Evolutionary conservation across 2,113 vertebrate species (phyloP).

Genomic region (Spheniscus mendiculus): DNA sequence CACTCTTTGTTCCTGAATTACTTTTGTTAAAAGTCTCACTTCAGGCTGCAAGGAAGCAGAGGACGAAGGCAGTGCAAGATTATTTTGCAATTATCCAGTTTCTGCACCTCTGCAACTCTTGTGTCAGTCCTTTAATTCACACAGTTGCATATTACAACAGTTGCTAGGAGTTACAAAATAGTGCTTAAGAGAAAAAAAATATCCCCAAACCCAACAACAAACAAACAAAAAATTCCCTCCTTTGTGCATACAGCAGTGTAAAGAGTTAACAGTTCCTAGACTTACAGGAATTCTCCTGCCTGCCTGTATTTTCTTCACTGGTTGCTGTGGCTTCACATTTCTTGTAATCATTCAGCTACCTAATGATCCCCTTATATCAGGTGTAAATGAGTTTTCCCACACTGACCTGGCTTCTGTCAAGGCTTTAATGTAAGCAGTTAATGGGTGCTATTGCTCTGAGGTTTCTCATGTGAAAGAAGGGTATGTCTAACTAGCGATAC

Average conservation of each 20-base stretch:
- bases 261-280: not conserved
- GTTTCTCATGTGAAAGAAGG: slow-evolving; percentile 44
- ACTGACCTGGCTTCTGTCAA: slow-evolving; percentile 59
- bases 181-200: not conserved
- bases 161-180: not conserved
- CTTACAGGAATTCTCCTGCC: not conserved
- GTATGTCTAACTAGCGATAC: not conserved
- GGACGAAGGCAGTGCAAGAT: not conserved
- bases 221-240: not conserved
- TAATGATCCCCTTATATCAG: slow-evolving; percentile 69
- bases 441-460: slow-evolving; percentile 55
- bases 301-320: not conserved
- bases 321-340: not conserved
- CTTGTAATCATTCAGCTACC: slow-evolving; percentile 52
- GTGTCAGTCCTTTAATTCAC: not conserved
- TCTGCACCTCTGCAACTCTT: not conserved
- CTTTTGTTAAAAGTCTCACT: not conserved
- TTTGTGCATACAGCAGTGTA: not conserved
- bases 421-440: slow-evolving; percentile 64
- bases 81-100: not conserved
- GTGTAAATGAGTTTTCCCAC: slow-evolving; percentile 76
- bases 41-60: not conserved
- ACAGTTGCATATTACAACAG: not conserved
- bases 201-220: not conserved
- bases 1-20: not conserved